Conservation (phyloP, 2,797 vertebrate species). For the Hapalemur alaotrensis region DNA sequence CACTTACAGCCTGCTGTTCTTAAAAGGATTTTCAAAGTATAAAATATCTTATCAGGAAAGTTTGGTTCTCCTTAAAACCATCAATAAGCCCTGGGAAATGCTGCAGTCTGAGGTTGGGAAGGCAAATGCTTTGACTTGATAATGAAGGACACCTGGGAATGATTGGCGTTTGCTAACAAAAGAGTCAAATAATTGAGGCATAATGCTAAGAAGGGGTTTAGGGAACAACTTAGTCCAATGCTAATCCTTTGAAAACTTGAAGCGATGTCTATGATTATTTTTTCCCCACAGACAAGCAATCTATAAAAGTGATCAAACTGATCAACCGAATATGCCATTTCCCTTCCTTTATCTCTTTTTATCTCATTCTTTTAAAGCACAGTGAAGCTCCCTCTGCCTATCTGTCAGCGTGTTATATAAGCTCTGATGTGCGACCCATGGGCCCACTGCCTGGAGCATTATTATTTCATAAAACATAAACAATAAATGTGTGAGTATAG, state of each 20-base stretch:
- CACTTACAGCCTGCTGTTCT: conserved; percentile 63
- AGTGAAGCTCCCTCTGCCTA: background rate
- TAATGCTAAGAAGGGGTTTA: conserved; percentile 33
- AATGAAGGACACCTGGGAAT: conserved; percentile 48
- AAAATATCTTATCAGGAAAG: conserved; percentile 69
- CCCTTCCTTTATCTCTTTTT: conserved; percentile 22
- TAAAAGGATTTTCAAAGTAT: conserved; percentile 68
- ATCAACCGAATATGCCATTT: conserved; percentile 43
- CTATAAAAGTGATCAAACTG: conserved; percentile 62
- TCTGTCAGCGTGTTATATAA: background rate
- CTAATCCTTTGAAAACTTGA: conserved; percentile 64
- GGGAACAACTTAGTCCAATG: background rate
- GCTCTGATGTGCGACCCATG: conserved; percentile 36
- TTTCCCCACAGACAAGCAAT: conserved; percentile 32
- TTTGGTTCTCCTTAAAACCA: conserved; percentile 57
- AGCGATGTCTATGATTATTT: background rate
- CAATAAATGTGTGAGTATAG: background rate
- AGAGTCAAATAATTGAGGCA: conserved; percentile 63
- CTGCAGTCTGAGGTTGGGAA: background rate
- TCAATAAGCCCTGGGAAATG: conserved; percentile 50
- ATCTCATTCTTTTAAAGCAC: conserved; percentile 40
- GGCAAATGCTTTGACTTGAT: conserved; percentile 63
- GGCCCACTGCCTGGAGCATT: conserved; percentile 25
- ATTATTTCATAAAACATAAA: conserved; percentile 52
- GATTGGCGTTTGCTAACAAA: conserved; percentile 45